A percentile compares a stretch with the other conserved stretches of the same genome.
These are phyloP conservation scores for Carassius auratus DNA, from an alignment of 2,113 vertebrate genomes.

Conservation along the genomic window DNA sequence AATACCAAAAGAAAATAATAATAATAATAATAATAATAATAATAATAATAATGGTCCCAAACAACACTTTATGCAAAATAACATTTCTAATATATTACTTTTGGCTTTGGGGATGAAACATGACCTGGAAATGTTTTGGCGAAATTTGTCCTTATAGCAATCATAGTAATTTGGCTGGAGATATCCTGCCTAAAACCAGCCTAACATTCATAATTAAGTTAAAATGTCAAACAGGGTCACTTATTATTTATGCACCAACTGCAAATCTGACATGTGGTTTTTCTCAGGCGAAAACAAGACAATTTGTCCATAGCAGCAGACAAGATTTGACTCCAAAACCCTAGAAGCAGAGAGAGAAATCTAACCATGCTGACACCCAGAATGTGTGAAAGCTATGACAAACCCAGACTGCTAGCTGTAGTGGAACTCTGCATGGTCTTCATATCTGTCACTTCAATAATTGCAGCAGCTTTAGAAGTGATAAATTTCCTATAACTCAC, in stretches of 20 bases:
- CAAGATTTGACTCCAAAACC: slow-evolving; percentile 1
- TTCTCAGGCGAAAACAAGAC: neutral
- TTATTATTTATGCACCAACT: neutral
- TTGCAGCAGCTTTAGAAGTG: neutral
- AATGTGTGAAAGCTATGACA: neutral
- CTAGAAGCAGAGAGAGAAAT: slow-evolving; percentile 8
- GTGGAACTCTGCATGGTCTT: slow-evolving; percentile 2
- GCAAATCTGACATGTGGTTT: neutral
- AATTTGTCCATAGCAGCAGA: neutral
- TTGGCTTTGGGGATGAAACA: neutral
- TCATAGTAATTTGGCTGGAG: neutral
- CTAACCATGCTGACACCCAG: neutral
- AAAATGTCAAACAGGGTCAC: neutral
- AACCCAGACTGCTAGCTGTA: neutral
- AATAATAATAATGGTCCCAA: neutral
- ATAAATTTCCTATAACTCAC: neutral
- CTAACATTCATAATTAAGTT: neutral
- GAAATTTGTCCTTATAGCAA: neutral
- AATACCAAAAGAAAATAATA: no score
- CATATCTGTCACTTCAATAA: slow-evolving; percentile 22
- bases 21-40: no score
- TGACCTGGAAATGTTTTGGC: neutral
- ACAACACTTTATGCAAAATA: neutral
- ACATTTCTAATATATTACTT: neutral
- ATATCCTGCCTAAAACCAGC: neutral